A percentile compares a stretch with the other conserved stretches of the same genome.
Conservation (phyloP, 1,140 invertebrate species). For the Mactra quadrangularis region DNA sequence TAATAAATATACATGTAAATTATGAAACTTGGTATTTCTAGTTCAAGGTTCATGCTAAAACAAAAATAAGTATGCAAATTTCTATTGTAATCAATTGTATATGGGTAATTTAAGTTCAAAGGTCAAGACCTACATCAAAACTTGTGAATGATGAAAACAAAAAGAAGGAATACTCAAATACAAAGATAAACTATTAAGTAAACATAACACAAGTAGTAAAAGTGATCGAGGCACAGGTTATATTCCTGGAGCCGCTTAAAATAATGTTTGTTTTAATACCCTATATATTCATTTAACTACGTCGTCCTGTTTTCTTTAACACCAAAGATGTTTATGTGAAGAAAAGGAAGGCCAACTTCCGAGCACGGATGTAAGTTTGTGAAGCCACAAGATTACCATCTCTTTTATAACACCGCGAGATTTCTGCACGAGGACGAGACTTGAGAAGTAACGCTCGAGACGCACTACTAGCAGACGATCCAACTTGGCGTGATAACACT, state of each 20-base stretch:
- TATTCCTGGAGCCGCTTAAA: conserved; percentile 15
- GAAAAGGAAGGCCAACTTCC: conserved; percentile 25
- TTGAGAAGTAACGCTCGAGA: conserved; percentile 27
- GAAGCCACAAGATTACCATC: not conserved
- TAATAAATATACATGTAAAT: too few species aligned
- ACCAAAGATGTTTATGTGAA: conserved; percentile 38
- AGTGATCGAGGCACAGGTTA: too few species aligned
- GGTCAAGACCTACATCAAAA: too few species aligned
- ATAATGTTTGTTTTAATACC: conserved; percentile 22
- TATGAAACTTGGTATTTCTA: too few species aligned
- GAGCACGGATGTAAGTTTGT: conserved; percentile 19
- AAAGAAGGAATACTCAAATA: too few species aligned
- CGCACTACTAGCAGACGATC: conserved; percentile 31
- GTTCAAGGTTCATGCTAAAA: too few species aligned
- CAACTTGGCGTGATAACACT: conserved; percentile 49
- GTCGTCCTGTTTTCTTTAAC: conserved; percentile 34
- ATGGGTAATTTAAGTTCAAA: too few species aligned
- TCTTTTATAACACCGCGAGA: conserved; percentile 5
- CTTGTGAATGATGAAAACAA: too few species aligned
- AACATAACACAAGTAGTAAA: too few species aligned
- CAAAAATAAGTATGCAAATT: too few species aligned
- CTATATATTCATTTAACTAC: not conserved
- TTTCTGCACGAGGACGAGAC: not conserved
- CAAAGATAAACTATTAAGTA: too few species aligned
- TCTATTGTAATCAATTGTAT: too few species aligned